Evolutionary conservation across 2,888 invertebrate genomes (phyloP), one percentile per base, ranked within the genome.

Genomic region (Plemyria rubiginata): DNA sequence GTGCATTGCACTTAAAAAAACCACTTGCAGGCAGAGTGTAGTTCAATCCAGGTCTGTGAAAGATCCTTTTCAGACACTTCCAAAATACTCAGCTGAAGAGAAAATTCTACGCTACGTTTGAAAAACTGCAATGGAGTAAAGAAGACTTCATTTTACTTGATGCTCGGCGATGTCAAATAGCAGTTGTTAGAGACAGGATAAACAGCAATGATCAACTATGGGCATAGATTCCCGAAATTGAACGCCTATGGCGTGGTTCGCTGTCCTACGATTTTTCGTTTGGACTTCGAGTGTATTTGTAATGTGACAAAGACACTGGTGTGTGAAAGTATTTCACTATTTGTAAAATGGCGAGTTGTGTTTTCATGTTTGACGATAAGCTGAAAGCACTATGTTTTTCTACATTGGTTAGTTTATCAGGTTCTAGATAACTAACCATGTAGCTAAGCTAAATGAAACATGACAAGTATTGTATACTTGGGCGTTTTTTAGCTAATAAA

Each of bases 11-110:
- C 36, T 38, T 11, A 38, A 38, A 4, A 38, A 38, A 38, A 2
- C 36, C 9, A 11, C 36, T 38, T 38, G 36, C 36, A 11, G 36
- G 36, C 36, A 11, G 36, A 11, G 8, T 38, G 11, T 38, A 38
- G 9, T 9, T 38, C 36, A 38, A 38, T 38, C 8, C 8, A 32
- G 7, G 36, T 38, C 11, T 38, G 13, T 32, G 48, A n/a, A 46
- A 12, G 48, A 13, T n/a, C 1, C 6, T 55, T 55, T 56, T 56
- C 56, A 56, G 55, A 48, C 9, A 38, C 11, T 11, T 11, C 11
- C 32, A 32, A 32, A 38, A 11, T 11, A 38, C 1, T 38, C 9
- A 11, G 36, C 36, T 9, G 36, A 38, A 38, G 36, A 38, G 36
- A 38, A 9, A 38, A 38, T 11, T 11, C 11, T 11, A 38, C 3